Evolutionary conservation across 2,797 vertebrate genomes (phyloP), one percentile per base, ranked within the genome.

Genomic region (Macrochelys suwanniensis): DNA sequence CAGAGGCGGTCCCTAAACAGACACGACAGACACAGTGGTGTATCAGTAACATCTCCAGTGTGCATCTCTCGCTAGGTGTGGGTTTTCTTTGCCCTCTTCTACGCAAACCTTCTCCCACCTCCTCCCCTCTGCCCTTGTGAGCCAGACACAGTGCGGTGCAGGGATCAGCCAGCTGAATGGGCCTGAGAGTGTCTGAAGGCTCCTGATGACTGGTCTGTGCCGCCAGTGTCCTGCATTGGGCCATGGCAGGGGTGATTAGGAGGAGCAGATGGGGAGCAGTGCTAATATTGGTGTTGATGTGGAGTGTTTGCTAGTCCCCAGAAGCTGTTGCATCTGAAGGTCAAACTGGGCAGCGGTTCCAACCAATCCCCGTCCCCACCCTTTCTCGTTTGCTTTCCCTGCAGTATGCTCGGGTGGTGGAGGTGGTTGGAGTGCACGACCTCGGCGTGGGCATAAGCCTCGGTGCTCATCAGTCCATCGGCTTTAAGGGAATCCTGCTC

Each of bases 401-500:
- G 1, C 97, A 99, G 98, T 99, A 99, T 7, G 98, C 98, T 56
- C 97, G 98, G 57, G 94, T 99, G 94, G 99, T 99, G 19, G 98
- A 99, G 97, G 98, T 99, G 2, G 98, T 99, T 11, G 98, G 98
- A 37, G 96, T 95, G 93, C 94, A 99, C 7, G 98, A 99, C 92
- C 96, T 99, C 80, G 98, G 98, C 0, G 98, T 99, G 6, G 99
- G 98, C 82, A 98, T 99, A 93, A 98, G 98, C 6, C 97, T 99
- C 10, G 98, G 98, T 0, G 98, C 99, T 47, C 98, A 99, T 90
- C 99, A 99, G 97, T 99, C 98, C 26, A 99, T 98, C 1, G 98
- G 99, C 84, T 99, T 99, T 91, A 99, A 99, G 97, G 99, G 98
- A 11, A 98, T 99, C 90, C 94, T 99, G 91, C 98, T 99, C 28